Evolutionary conservation across 2,888 invertebrate genomes (phyloP).

Genomic region (Acrocyrtus sp.): DNA sequence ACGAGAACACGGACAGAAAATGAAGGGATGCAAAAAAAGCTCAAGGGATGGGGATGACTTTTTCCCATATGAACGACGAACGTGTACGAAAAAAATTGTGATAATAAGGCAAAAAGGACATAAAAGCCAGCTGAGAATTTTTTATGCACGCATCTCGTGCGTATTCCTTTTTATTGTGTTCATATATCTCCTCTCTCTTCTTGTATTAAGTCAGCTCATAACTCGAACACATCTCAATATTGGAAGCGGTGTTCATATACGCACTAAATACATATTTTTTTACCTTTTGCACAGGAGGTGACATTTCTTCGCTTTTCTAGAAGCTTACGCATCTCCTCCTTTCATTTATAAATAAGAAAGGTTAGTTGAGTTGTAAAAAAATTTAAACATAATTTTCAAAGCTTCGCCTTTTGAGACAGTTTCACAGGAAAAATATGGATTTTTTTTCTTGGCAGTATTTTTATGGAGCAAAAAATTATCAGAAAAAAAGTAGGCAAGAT

Average conservation of each 20-base stretch:
- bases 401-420: neutral
- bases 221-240: too few relatives aligned
- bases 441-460: slow-evolving; percentile 5
- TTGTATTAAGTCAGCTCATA: too few relatives aligned
- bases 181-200: too few relatives aligned
- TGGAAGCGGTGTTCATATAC: too few relatives aligned
- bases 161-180: too few relatives aligned
- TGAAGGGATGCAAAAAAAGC: neutral
- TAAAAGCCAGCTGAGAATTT: too few relatives aligned
- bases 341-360: slow-evolving; percentile 34
- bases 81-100: too few relatives aligned
- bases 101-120: too few relatives aligned
- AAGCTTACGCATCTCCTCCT: too few relatives aligned
- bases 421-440: neutral
- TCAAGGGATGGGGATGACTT: neutral
- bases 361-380: slow-evolving; percentile 44
- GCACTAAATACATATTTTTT: too few relatives aligned
- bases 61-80: neutral
- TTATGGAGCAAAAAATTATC: slow-evolving; percentile 19
- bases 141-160: too few relatives aligned
- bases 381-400: neutral
- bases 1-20: slow-evolving; percentile 2
- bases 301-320: slow-evolving; percentile 25
- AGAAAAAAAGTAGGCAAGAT: too few relatives aligned
- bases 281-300: slow-evolving; percentile 20